Conservation (phyloP, 2,113 vertebrate species). For the Tupaia tana region DNA sequence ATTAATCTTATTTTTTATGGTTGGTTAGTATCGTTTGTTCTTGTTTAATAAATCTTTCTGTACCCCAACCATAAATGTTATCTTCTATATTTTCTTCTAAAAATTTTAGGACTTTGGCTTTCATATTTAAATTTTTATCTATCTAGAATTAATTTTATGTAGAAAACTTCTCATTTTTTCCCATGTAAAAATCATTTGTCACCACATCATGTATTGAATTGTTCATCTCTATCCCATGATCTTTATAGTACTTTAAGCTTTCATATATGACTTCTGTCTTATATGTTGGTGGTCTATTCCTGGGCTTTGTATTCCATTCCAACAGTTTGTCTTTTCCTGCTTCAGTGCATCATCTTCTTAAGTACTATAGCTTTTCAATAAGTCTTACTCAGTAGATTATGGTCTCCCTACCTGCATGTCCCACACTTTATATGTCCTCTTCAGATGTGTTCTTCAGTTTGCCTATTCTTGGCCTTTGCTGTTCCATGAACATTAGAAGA, state of each 20-base stretch:
- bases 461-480: background rate
- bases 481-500: background rate
- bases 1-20: background rate
- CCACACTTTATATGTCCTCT: fast-evolving
- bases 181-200: background rate
- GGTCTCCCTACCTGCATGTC: too few relatives aligned
- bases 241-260: background rate
- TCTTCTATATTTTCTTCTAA: background rate
- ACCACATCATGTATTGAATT: fast-evolving
- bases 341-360: fast-evolving
- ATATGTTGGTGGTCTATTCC: fast-evolving
- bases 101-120: background rate
- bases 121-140: background rate
- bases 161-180: background rate
- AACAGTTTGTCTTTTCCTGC: too few relatives aligned
- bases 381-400: background rate
- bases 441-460: background rate
- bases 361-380: fast-evolving
- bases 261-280: background rate
- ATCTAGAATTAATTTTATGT: background rate
- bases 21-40: background rate
- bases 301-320: fast-evolving
- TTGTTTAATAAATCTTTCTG: background rate
- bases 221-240: background rate
- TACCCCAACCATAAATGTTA: background rate